Evolutionary conservation across 2,888 invertebrate genomes (phyloP).

Genomic region (Parnassius apollo): DNA sequence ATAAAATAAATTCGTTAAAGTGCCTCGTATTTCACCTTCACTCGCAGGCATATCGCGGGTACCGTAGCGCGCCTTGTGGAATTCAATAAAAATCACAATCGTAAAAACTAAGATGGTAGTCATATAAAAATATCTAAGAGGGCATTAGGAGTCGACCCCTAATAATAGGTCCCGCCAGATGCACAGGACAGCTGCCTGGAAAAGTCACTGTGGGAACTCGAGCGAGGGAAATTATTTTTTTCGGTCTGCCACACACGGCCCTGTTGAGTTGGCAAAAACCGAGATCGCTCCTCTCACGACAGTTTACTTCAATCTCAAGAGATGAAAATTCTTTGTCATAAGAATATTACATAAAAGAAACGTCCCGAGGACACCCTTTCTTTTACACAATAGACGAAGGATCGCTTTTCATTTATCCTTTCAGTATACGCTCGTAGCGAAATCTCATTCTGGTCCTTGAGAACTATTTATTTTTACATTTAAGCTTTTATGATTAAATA

Average conservation of each 20-base stretch:
- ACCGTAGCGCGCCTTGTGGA: conserved; percentile 51
- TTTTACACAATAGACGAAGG: conserved; percentile 17
- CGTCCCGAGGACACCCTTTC: conserved; percentile 14
- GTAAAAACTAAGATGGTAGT: conserved; percentile 75
- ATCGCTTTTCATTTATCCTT: conserved; percentile 17
- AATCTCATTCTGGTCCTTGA: no score
- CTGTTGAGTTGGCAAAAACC: conserved; percentile 74
- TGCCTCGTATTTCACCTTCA: conserved; percentile 76
- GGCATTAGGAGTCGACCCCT: conserved; percentile 78
- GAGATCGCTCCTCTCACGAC: conserved; percentile 57
- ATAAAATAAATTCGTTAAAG: conserved; percentile 75
- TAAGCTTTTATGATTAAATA: no score
- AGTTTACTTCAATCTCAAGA: conserved; percentile 49
- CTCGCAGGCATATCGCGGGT: conserved; percentile 57
- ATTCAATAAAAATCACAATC: conserved; percentile 80
- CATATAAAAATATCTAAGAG: conserved; percentile 79
- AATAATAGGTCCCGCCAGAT: conserved; percentile 80
- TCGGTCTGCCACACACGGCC: conserved; percentile 80
- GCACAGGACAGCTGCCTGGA: conserved; percentile 77
- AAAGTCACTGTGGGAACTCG: conserved; percentile 77
- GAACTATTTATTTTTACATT: no score
- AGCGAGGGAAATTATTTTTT: conserved; percentile 79
- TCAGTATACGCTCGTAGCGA: neutral
- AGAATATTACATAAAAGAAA: conserved; percentile 20
- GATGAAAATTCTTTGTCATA: conserved; percentile 32